Base-by-base conservation (phyloP, 2,797 vertebrate genomes). In the Diplodus sargus region DNA sequence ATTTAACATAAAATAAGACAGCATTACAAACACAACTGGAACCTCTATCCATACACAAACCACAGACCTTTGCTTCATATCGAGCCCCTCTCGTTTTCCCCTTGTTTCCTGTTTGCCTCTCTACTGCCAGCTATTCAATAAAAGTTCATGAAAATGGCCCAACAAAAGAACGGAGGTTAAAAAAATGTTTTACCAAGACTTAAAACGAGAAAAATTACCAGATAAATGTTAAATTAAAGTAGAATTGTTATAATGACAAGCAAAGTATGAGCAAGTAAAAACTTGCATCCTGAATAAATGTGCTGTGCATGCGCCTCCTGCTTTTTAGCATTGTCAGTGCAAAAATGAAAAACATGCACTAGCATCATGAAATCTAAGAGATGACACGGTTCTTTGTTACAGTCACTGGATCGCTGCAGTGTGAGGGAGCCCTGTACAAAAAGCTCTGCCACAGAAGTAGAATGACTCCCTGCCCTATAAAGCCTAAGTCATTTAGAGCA, bases 331-430 rank as follows among this genome's bases (percentile, higher is more conserved):
- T 39, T 17, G 49, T 52, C 22, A 20, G 9, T 4, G 13, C 14
- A 39, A 51, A 34, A 63, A 23, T 43, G 23, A 18, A 28, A 45
- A 12, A 18, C 17, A 22, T 30, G 8, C 17, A 63, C 53, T 16
- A 66, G 10, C 6, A 15, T 18, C 17, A 4, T 52, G 8, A 70
- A 62, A 53, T 58, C 63, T 34, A 25, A 72, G 13, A 53, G 12
- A 62, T 5, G 34, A 30, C 4, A 3, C 4, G 4, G 61, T 72
- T 65, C 22, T 43, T 20, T 20, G 42, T 34, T 5, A 17, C 11
- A 67, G 62, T 77, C 66, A 43, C 76, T 85, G 86, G 91, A 90
- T 87, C 79, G 48, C 82, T 91, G 89, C 87, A 87, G 85, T 23
- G 63, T 53, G 63, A 58, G 82, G 73, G 54, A 84, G 66, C 59